A percentile compares a stretch with the other conserved stretches of the same genome.
Conservation (phyloP, 1,140 invertebrate species). For the Conus ventricosus region DNA sequence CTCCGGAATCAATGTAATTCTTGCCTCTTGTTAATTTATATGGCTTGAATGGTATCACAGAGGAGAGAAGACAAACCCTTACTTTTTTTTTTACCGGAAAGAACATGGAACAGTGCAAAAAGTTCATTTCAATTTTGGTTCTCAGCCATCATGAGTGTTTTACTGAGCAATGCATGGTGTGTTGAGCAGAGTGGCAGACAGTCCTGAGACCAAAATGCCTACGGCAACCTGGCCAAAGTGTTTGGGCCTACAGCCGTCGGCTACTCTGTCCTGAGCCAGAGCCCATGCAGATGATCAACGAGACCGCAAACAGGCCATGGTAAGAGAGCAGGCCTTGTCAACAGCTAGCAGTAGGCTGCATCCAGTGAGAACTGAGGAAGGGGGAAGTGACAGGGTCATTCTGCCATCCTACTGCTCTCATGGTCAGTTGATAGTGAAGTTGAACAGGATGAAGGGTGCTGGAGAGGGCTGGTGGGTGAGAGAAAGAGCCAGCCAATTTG, state of each 20-base stretch:
- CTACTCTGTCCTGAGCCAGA: slow-evolving; percentile 82
- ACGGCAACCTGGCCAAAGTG: slow-evolving; percentile 85
- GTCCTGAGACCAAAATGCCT: slow-evolving; percentile 86
- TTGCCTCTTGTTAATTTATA: too few species aligned
- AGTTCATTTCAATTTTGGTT: too few species aligned
- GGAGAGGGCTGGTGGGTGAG: too few species aligned
- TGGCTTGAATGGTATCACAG: too few species aligned
- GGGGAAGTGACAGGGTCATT: background rate
- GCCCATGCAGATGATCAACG: slow-evolving; percentile 80
- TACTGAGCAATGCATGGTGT: too few species aligned
- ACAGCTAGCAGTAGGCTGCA: background rate
- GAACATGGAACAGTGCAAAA: too few species aligned
- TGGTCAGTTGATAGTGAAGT: background rate
- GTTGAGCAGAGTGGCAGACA: slow-evolving; percentile 81
- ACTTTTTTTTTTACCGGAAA: too few species aligned
- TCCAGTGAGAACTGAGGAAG: background rate
- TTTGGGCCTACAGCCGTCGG: slow-evolving; percentile 91
- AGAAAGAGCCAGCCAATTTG: too few species aligned
- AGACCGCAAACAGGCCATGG: slow-evolving; percentile 81
- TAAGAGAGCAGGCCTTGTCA: slow-evolving; percentile 60
- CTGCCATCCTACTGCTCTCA: background rate
- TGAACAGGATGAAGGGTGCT: background rate
- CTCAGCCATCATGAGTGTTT: too few species aligned
- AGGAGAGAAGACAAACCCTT: too few species aligned
- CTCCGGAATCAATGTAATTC: too few species aligned